Base-by-base conservation (phyloP, 2,888 invertebrate species). In the Hirtodrosophila alboralis region DNA sequence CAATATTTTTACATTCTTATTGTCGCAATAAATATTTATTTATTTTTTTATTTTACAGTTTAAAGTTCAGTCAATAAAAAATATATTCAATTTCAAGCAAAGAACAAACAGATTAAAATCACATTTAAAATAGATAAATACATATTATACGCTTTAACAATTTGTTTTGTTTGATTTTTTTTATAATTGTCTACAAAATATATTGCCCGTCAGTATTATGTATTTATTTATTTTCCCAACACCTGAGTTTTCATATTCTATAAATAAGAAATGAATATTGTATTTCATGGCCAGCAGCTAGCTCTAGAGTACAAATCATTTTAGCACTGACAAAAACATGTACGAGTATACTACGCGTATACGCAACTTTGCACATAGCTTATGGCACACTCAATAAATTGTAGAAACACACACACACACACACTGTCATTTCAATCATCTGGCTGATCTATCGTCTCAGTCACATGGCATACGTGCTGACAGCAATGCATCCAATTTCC, bases 201-300 rank as follows among this genome's bases (percentile, higher is more conserved):
- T 47, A 18, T 26, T 13, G 7, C 9, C 27, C 0, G 3, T n/a
- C 14, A 40, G 14, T 12, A 8, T 34, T 23, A 30, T 41, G 10
- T 13, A 21, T 37, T 6, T 8, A 13, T 28, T 21, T 23, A 45
- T 16, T 36, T 18, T 23, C 8, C 6, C 4, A 36, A 16, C 38
- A 69, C 58, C 49, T 69, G 58, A 21, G 10, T 28, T 62, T 52
- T 18, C 26, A 26, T 34, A 28, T 51, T 44, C 65, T 69, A 69
- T 52, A 54, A 64, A 68, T 14, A 36, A 38, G 6, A 54, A 56
- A n/a, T 23, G 44, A 40, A 60, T 69, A 69, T 69, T 56, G 26
- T 13, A 31, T 70, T 69, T 59, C 69, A 59, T 33, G 53, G 63
- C 49, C 69, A 49, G 38, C 38, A 38, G 44, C 43, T 30, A 21